phyloP scores from a whole-genome alignment of 2,888 invertebrate genomes.

The Thalpophila matura region DNA sequence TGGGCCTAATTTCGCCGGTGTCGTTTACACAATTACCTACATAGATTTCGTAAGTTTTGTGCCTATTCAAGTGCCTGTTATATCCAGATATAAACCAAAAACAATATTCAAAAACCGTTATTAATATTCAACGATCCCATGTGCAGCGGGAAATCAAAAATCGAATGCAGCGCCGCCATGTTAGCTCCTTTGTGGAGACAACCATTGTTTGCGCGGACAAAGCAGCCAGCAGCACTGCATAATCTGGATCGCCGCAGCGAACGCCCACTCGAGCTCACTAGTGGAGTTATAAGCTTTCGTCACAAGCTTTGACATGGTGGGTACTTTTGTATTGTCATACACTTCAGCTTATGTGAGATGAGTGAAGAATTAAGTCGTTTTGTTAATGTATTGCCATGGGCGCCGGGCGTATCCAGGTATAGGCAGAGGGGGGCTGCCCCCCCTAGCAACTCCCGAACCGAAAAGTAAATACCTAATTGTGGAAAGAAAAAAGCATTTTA shows the following conservation, averaged over 20 bases:
- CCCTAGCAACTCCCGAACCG: too few species aligned
- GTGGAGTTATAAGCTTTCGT: conserved; percentile 14
- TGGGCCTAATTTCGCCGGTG: too few species aligned
- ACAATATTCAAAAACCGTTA: not conserved
- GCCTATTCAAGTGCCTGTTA: too few species aligned
- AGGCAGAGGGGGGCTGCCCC: too few species aligned
- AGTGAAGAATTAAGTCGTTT: not conserved
- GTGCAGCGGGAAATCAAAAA: conserved; percentile 7
- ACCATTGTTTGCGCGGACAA: conserved; percentile 55
- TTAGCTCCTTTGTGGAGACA: conserved; percentile 31
- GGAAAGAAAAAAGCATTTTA: too few species aligned
- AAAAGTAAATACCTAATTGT: too few species aligned
- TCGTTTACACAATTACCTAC: too few species aligned
- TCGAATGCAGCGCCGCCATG: conserved; percentile 2
- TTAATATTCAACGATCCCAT: conserved; percentile 4
- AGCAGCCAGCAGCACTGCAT: conserved; percentile 50
- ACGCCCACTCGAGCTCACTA: conserved; percentile 38
- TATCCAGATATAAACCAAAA: not conserved
- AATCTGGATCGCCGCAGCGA: conserved; percentile 31
- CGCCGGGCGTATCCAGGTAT: too few species aligned
- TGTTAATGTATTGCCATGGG: too few species aligned
- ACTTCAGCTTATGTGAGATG: not conserved
- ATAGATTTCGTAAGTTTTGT: not conserved
- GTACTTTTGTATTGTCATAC: not conserved
- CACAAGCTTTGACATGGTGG: conserved; percentile 3